phyloP scores from a whole-genome alignment of 2,888 invertebrate genomes.

The Drosophila meridiana region DNA sequence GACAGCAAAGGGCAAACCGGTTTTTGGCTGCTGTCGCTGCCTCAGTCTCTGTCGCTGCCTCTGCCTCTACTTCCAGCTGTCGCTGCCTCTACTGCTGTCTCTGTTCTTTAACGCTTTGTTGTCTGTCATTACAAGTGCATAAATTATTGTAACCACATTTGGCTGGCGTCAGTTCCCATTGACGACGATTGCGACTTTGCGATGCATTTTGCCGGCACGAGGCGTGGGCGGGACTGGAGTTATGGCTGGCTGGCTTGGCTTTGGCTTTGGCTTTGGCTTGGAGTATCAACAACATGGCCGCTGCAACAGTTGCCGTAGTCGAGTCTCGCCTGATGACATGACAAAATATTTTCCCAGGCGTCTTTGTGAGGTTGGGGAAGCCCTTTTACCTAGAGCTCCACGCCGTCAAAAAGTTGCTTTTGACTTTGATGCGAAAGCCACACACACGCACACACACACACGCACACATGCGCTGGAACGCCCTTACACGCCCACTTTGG shows the following conservation, averaged over 20 bases:
- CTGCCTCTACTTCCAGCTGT: not conserved
- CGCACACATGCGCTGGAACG: conserved; percentile 2
- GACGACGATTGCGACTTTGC: conserved; percentile 39
- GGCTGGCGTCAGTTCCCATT: conserved; percentile 71
- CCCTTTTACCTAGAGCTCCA: not conserved
- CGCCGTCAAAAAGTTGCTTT: conserved; percentile 63
- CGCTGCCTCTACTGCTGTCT: not conserved
- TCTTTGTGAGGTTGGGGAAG: conserved; percentile 43
- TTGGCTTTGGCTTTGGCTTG: conserved; percentile 5
- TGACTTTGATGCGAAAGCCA: conserved; percentile 74
- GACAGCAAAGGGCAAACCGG: conserved; percentile 45
- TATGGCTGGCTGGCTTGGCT: conserved; percentile 1
- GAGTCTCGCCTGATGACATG: conserved; percentile 69
- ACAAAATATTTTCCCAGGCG: conserved; percentile 78
- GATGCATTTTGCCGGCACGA: conserved; percentile 3
- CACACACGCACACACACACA: not conserved
- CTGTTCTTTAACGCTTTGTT: conserved; percentile 78
- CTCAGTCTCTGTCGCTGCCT: conserved; percentile 22
- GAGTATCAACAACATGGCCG: conserved; percentile 54
- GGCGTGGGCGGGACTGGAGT: not conserved
- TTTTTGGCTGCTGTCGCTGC: conserved; percentile 9
- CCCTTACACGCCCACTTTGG: conserved; percentile 35
- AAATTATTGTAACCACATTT: conserved; percentile 82
- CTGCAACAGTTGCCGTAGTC: conserved; percentile 71
- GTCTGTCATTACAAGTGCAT: conserved; percentile 82